Evolutionary conservation across 2,797 vertebrate species (phyloP).

Genomic region (Myoxocephalus aenaeus): DNA sequence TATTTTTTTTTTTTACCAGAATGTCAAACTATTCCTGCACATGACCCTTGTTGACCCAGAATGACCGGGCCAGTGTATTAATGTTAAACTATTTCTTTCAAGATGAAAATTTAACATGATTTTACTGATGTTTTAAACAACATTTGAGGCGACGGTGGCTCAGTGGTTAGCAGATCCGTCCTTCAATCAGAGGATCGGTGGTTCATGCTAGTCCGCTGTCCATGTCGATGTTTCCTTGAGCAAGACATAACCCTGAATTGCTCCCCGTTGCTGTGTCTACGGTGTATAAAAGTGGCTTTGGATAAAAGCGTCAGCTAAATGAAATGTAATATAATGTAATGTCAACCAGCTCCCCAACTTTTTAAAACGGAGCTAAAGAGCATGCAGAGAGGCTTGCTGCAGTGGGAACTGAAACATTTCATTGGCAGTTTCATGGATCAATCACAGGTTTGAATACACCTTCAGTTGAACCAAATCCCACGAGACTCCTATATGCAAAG

Average conservation of each 20-base stretch:
- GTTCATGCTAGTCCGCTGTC: no score
- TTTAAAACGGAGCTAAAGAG: background rate
- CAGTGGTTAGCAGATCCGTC: no score
- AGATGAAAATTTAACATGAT: background rate
- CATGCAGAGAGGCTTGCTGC: background rate
- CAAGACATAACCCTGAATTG: no score
- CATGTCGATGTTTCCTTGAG: no score
- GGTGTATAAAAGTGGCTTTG: no score
- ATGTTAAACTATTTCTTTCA: background rate
- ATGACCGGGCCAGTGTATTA: background rate
- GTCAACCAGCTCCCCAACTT: background rate
- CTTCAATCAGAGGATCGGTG: no score
- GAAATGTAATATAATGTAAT: no score
- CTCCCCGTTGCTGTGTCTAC: no score
- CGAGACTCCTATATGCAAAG: background rate
- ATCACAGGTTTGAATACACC: background rate
- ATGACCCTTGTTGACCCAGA: background rate
- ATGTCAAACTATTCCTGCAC: background rate
- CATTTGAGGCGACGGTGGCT: background rate
- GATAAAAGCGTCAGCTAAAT: no score
- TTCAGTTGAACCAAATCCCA: background rate
- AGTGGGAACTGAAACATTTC: background rate
- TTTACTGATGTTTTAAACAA: conserved; percentile 1
- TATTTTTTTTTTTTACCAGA: background rate
- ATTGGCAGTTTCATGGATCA: background rate